Conservation (phyloP, 2,888 invertebrate species). For the Stenichneumon culpator region DNA sequence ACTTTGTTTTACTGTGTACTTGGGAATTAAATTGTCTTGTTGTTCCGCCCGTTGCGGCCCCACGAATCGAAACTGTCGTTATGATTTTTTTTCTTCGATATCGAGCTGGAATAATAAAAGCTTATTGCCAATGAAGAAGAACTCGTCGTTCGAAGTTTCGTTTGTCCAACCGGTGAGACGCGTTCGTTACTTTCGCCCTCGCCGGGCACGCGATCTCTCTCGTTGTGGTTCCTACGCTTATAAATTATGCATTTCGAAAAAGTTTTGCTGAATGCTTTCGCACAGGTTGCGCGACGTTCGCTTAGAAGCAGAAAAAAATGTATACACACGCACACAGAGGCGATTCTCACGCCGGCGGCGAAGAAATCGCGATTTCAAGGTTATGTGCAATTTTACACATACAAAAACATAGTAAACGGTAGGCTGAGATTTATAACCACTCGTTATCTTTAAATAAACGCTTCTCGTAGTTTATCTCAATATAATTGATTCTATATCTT, state of each 20-base stretch:
- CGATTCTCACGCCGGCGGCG: constrained; percentile 28
- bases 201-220: constrained; percentile 12
- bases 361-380: constrained; percentile 42
- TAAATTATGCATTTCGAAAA: constrained; percentile 59
- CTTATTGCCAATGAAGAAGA: background rate
- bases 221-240: constrained; percentile 43
- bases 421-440: background rate
- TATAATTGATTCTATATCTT: background rate
- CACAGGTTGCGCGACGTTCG: constrained; percentile 15
- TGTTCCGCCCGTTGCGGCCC: too few species aligned
- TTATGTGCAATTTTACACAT: constrained; percentile 19
- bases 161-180: constrained; percentile 55
- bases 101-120: background rate
- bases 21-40: too few species aligned
- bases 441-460: background rate
- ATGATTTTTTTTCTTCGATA: background rate
- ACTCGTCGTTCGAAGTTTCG: constrained; percentile 43
- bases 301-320: background rate
- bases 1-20: too few species aligned
- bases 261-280: constrained; percentile 41
- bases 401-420: background rate
- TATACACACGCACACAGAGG: constrained; percentile 20
- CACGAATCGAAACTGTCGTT: background rate
- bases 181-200: constrained; percentile 46
- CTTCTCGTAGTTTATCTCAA: background rate